Evolutionary conservation across 2,888 invertebrate genomes (phyloP), one percentile per base, ranked within the genome.

Genomic region (Eugnorisma glareosa): DNA sequence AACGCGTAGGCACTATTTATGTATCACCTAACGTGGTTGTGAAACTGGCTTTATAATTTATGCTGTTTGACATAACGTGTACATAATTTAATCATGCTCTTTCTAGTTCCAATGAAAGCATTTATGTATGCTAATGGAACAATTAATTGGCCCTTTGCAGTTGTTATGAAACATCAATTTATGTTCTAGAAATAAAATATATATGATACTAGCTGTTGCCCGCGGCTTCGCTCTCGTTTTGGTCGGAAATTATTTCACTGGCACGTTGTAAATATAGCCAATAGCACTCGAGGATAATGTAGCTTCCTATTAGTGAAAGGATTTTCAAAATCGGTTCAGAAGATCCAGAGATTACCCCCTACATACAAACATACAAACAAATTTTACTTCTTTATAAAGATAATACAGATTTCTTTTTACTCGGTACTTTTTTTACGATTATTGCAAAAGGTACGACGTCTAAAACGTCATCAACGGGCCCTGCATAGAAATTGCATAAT

Each of bases 21-120:
- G 18, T 43, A 64, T 13, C 7, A 40, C 6, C 15, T 35, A 45
- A 64, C 83, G 61, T 24, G 68, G 68, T 57, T 66, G 68, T 66
- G 24, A 45, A 77, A 86, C 83, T 59, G 35, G 72, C 28, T 86
- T 68, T 64, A 67, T 78, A 86, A 84, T 86, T 86, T 75, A 84
- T 86, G 40, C 84, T 73, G 69, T 75, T 75, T 63, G 57, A 63
- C 71, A 79, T 57, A 43, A 66, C 71, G 57, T 78, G 72, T 86
- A 72, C 68, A 72, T 51, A 68, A 78, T 69, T 78, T 73, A 75
- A 86, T 78, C 59, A 86, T 78, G 63, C 21, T 75, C 69, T 74
- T 35, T 45, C 24, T 48, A 61, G 57, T 73, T 54, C 37, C 13
- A 69, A 63, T 69, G 63, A 67, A 45, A 48, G 59, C 24, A 54